A percentile compares a stretch with the other conserved stretches of the same genome.
These are phyloP conservation scores for Polydrusus cervinus DNA, from an alignment of 2,888 invertebrate species.

Conservation along the genomic window DNA sequence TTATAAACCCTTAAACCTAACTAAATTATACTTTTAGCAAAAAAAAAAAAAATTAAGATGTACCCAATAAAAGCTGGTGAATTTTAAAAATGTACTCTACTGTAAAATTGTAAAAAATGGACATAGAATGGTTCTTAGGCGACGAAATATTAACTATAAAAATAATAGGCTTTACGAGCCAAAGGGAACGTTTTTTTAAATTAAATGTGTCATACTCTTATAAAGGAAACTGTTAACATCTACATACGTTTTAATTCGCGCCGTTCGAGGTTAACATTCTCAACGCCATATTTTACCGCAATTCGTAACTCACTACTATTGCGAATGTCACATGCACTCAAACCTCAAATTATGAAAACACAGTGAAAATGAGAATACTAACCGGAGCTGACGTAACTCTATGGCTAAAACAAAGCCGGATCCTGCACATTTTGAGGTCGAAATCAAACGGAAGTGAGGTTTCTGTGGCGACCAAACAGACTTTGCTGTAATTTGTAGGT, in stretches of 20 bases:
- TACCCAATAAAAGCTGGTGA: too few relatives aligned
- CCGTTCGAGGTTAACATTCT: constrained; percentile 31
- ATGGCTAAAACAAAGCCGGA: constrained; percentile 32
- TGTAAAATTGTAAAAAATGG: too few relatives aligned
- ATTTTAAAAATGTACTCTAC: too few relatives aligned
- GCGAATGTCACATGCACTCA: constrained; percentile 41
- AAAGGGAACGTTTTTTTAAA: too few relatives aligned
- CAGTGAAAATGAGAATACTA: constrained; percentile 39
- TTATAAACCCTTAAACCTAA: too few relatives aligned
- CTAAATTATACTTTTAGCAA: too few relatives aligned
- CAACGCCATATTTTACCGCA: constrained; percentile 29
- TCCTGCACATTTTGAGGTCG: constrained; percentile 40
- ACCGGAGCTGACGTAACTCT: constrained; percentile 19
- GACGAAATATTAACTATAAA: too few relatives aligned
- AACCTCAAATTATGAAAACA: constrained; percentile 49
- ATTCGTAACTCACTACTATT: constrained; percentile 35
- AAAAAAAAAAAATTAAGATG: too few relatives aligned
- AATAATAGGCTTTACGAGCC: too few relatives aligned
- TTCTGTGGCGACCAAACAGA: constrained; percentile 31
- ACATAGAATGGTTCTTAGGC: too few relatives aligned
- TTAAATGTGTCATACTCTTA: neutral
- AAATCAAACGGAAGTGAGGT: constrained; percentile 40
- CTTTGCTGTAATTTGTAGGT: constrained; percentile 38
- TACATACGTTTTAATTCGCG: neutral
- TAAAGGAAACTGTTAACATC: neutral